Evolutionary conservation across 1,140 invertebrate species (phyloP).

Genomic region (Cydia pomonella): DNA sequence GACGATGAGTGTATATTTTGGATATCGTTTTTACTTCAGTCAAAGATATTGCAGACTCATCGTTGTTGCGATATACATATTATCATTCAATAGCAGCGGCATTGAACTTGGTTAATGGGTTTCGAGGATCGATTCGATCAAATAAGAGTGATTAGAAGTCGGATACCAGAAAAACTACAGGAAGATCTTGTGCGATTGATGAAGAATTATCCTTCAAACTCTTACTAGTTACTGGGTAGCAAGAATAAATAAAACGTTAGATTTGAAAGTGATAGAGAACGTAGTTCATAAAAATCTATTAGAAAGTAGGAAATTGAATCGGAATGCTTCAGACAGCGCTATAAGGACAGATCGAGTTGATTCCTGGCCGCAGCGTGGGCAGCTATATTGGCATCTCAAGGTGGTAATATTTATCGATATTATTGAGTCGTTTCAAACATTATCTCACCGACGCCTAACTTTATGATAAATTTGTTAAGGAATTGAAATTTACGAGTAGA

Average conservation of each 20-base stretch:
- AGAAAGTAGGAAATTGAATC: slow-evolving; percentile 31
- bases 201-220: background rate
- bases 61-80: slow-evolving; percentile 44
- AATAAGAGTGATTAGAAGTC: slow-evolving; percentile 34
- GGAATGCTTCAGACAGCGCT: slow-evolving; percentile 21
- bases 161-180: slow-evolving; percentile 32
- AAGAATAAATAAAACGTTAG: background rate
- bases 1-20: background rate
- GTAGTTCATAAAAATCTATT: slow-evolving; percentile 10
- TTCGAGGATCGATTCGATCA: slow-evolving; percentile 16
- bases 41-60: slow-evolving; percentile 46
- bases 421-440: slow-evolving; percentile 20
- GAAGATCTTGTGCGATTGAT: slow-evolving; percentile 30
- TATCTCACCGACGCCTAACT: slow-evolving; percentile 10
- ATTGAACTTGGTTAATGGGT: slow-evolving; percentile 51
- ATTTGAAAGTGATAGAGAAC: background rate
- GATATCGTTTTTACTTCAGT: background rate
- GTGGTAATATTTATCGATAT: slow-evolving; percentile 25
- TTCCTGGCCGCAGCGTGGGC: slow-evolving; percentile 12
- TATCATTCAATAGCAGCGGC: slow-evolving; percentile 39
- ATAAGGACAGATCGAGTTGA: slow-evolving; percentile 26
- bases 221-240: background rate
- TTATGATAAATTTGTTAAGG: slow-evolving; percentile 3
- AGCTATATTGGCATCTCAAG: slow-evolving; percentile 21
- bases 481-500: background rate